Base-by-base conservation (phyloP, 2,113 vertebrate species). In the Steatornis caripensis region DNA sequence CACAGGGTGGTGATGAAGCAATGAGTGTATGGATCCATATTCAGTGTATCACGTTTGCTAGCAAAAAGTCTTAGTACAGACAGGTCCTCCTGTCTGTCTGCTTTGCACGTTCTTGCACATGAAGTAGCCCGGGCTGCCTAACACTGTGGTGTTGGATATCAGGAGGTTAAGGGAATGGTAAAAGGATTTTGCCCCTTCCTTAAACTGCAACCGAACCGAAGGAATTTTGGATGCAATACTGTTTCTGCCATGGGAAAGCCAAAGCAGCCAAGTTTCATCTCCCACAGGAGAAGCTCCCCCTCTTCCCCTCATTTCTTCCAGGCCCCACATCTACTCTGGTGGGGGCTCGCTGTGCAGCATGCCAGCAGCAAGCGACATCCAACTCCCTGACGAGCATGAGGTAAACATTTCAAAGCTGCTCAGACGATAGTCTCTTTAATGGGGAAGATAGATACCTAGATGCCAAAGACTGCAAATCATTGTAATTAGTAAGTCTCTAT, bases 1-100 rank as follows among this genome's bases (percentile, higher is more conserved):
- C 85, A 78, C 76, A 74, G 68, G n/a, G 20, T 90, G 77, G 71
- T 92, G 92, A 90, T 89, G 93, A 95, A 94, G 84, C 82, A 92
- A 77, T 81, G 92, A 93, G 86, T 78, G 43, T 96, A 77, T 16
- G 34, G 66, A 90, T 90, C 91, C 85, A 45, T 74, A 84, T 79
- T 90, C 75, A 54, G 68, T 20, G 29, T 53, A 77, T 82, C 49
- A 90, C 61, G 54, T 85, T 94, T 92, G 43, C 72, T 81, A 84
- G 77, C 85, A 84, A 92, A 93, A 76, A 46, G 60, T 68, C 86
- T 95, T 49, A 8, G 53, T 93, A 74, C 87, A 94, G 80, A 39
- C 62, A 69, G 61, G 57, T 85, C 24, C 24, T 90, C 69, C 54
- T 71, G 30, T 48, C 54, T 71, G 30, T 43, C 84, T 87, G 64